Base-by-base conservation (phyloP, 2,888 invertebrate species). In the Oasisia sp. region DNA sequence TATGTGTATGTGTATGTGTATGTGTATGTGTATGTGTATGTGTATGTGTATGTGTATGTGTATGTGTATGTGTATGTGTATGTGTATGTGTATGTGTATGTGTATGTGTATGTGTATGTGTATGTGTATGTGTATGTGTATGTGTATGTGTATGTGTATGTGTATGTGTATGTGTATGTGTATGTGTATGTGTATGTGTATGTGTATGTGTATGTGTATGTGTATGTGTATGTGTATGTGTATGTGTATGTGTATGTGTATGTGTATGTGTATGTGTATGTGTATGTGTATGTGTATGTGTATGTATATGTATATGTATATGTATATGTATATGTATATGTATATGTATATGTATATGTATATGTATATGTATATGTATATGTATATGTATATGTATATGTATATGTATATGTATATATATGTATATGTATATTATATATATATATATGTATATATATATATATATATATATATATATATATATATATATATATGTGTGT, bases 151-250 rank as follows among this genome's bases (percentile, higher is more conserved):
- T 91, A 11, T 91, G 32, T 38, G 32, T 91, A 11, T 91, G 32
- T 38, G 32, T 91, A 11, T 91, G 32, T 38, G 32, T 91, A 11
- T 91, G 32, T 38, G 32, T 91, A 11, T 91, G 32, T 38, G 32
- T 91, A 11, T 91, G 89, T 89, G 89, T 89, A 11, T 89, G 32
- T 89, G 89, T 89, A 11, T 89, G 89, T 32, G 89, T 32, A 11
- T 89, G 89, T 89, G 89, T 89, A 11, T 89, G 89, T 32, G 32
- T n/a, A 11, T 89, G 89, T 89, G 89, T 89, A 11, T 89, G 89
- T 89, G 89, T 89, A 11, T 89, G 89, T 89, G 32, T 32, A 11
- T 32, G 89, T 32, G 89, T 89, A 7, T 8, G 11, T 11, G 11
- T 9, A 4, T 8, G 4, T 45, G 45, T 45, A 9, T 45, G 45